Evolutionary conservation across 2,888 invertebrate species (phyloP).

Genomic region (Sycophila texana): DNA sequence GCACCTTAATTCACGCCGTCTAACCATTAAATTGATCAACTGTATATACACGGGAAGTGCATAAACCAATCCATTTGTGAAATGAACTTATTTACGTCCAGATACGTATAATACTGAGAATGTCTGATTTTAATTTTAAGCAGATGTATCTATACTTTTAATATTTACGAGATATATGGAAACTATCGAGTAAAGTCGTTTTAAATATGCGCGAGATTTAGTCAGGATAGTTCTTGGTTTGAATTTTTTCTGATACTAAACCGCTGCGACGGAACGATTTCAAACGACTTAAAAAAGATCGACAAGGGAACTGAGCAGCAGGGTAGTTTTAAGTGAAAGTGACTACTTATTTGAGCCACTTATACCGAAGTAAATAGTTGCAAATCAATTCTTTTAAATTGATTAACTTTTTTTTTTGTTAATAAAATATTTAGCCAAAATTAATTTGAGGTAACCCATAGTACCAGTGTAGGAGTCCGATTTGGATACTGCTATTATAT

Average conservation of each 20-base stretch:
- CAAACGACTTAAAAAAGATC: background rate
- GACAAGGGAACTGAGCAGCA: slow-evolving; percentile 37
- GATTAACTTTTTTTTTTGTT: background rate
- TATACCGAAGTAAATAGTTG: slow-evolving; percentile 21
- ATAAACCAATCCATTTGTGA: slow-evolving; percentile 48
- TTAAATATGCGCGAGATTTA: slow-evolving; percentile 42
- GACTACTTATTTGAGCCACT: slow-evolving; percentile 50
- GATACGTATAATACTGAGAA: slow-evolving; percentile 47
- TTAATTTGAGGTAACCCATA: slow-evolving; percentile 35
- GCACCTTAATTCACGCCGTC: slow-evolving; percentile 26
- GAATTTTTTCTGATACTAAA: slow-evolving; percentile 29
- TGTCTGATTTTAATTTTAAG: slow-evolving; percentile 47
- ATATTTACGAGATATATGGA: slow-evolving; percentile 35
- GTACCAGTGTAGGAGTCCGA: slow-evolving; percentile 42
- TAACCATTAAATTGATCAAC: slow-evolving; percentile 39
- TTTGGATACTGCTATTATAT: slow-evolving; percentile 21
- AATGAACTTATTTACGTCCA: slow-evolving; percentile 57
- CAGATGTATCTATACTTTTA: slow-evolving; percentile 46
- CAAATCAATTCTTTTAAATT: too few relatives aligned
- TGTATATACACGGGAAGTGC: slow-evolving; percentile 53
- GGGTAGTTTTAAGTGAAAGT: slow-evolving; percentile 51
- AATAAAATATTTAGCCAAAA: slow-evolving; percentile 5
- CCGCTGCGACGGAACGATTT: background rate
- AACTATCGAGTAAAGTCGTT: slow-evolving; percentile 45
- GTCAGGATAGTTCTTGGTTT: slow-evolving; percentile 47